phyloP scores from a whole-genome alignment of 2,888 invertebrate genomes.

The Philhelius pedissequus region DNA sequence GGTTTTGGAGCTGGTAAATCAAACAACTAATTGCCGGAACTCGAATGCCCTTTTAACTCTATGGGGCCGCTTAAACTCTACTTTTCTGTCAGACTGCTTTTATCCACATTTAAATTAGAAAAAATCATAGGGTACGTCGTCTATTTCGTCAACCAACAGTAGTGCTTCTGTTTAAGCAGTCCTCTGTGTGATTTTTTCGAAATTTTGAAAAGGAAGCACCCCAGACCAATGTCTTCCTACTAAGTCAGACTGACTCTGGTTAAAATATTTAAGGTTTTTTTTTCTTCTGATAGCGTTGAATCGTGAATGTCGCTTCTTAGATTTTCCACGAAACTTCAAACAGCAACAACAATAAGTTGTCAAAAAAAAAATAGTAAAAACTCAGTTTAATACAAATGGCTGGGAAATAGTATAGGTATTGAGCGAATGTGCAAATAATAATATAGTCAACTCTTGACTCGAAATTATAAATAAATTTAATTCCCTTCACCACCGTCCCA shows the following conservation, averaged over 20 bases:
- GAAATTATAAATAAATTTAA: constrained; percentile 54
- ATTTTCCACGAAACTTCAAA: constrained; percentile 52
- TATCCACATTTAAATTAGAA: neutral
- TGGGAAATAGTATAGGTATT: neutral
- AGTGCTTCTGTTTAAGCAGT: neutral
- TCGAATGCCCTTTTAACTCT: too few species aligned
- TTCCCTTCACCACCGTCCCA: neutral
- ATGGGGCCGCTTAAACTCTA: too few species aligned
- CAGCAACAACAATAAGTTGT: constrained; percentile 20
- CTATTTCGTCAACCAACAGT: neutral
- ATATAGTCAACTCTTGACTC: constrained; percentile 38
- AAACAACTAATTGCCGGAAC: too few species aligned
- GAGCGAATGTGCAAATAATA: constrained; percentile 36
- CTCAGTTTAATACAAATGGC: neutral
- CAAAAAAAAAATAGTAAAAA: constrained; percentile 7
- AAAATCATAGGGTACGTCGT: neutral
- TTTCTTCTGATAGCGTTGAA: neutral
- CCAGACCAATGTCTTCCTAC: constrained; percentile 48
- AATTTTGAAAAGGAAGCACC: constrained; percentile 49
- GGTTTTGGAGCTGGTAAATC: too few species aligned
- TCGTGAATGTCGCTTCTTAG: constrained; percentile 41
- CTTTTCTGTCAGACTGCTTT: too few species aligned
- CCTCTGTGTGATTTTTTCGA: neutral
- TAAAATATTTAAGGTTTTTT: constrained; percentile 17
- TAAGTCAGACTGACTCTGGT: constrained; percentile 32